Evolutionary conservation across 1,140 invertebrate species (phyloP), one percentile per base, ranked within the genome.

Genomic region (Drosophila santomea): DNA sequence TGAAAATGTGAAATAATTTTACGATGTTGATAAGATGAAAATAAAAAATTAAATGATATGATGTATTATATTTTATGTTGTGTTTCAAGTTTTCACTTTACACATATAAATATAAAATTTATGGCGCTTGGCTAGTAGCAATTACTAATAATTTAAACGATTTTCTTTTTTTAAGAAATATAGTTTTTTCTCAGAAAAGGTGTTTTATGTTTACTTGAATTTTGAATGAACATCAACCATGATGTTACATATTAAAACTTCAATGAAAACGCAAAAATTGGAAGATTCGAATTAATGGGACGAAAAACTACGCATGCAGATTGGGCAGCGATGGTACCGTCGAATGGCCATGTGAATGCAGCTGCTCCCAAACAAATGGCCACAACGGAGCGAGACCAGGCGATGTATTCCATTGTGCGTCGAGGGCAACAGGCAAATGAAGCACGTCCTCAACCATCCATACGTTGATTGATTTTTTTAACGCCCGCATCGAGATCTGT

Each of bases 1-100:
- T 58, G 11, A 52, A 68, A 36, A 66, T 11, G 38, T 41, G n/a
- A 17, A 17, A 28, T 57, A n/a, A 6, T 36, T 17, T 12, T 39
- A 56, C 35, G 7, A 28, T 28, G 43, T 11, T 28, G 52, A 36
- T 52, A 32, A 14, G 7, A 28, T 28, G 7, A 7, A 6, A 28
- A 28, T 28, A 28, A 28, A 7, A 28, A 7, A 28, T 1, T 6
- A 28, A 1, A 28, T 6, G 0, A 28, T 28, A 28, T 7, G 28
- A 28, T 28, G 28, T 7, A 28, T 28, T 6, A 7, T 28, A 6
- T 28, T 28, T 28, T 28, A 7, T 4, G 0, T 0, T 32, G 28
- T 7, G 28, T 8, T 32, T 32, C 7, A 32, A 7, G 7, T 32
- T 6, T 32, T 32, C 7, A 32, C 28, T 8, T 2, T 32, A 32